These are phyloP conservation scores for Ophion ventricosus DNA, from an alignment of 2,888 invertebrate species.

Conservation along the genomic window DNA sequence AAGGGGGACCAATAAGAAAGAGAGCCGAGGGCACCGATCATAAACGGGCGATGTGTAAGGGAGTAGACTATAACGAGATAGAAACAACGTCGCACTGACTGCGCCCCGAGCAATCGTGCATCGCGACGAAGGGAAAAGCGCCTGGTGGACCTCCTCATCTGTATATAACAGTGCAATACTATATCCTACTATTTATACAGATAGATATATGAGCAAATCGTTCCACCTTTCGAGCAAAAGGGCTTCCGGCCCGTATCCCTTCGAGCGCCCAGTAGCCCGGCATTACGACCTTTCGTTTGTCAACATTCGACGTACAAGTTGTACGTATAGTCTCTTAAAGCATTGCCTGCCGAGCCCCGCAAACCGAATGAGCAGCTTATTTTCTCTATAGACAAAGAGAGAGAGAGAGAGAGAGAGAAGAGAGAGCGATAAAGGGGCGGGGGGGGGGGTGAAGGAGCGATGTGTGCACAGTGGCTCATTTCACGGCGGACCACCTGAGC, in stretches of 20 bases:
- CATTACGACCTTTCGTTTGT: constrained; percentile 35
- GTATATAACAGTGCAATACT: constrained; percentile 23
- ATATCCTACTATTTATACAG: constrained; percentile 37
- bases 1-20: constrained; percentile 8
- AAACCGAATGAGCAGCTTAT: constrained; percentile 63
- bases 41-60: constrained; percentile 56
- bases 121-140: constrained; percentile 41
- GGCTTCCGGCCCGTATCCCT: not conserved
- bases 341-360: constrained; percentile 31
- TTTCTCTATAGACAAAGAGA: constrained; percentile 67
- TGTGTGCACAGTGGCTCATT: constrained; percentile 78
- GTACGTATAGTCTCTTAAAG: constrained; percentile 10
- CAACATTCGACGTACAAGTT: constrained; percentile 21
- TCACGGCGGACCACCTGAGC: constrained; percentile 76
- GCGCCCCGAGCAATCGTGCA: constrained; percentile 52
- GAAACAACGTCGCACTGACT: constrained; percentile 49
- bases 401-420: constrained; percentile 14
- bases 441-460: constrained; percentile 47
- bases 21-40: constrained; percentile 61
- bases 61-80: constrained; percentile 55
- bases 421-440: constrained; percentile 14
- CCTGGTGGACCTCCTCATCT: constrained; percentile 43
- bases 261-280: not conserved
- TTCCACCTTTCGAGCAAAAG: constrained; percentile 17
- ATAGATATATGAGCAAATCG: constrained; percentile 9